Base-by-base conservation (phyloP, 1,140 invertebrate species). In the Bombus sibiricus region DNA sequence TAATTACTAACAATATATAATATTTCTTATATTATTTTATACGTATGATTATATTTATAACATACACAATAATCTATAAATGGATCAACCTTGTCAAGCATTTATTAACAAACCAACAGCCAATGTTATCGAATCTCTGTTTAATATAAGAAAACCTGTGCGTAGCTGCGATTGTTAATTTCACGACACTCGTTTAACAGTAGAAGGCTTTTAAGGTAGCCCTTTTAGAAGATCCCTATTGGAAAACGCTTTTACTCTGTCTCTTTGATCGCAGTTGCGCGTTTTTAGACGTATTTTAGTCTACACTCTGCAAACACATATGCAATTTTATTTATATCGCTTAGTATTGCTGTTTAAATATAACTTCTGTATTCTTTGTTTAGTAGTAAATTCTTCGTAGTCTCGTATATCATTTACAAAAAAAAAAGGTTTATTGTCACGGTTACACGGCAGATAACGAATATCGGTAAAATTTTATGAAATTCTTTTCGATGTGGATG, bases 91-190 rank as follows among this genome's bases (percentile, higher is more conserved):
- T 71, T 47, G 74, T 89, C 64, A 57, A 79, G 57, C 83, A 86
- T 88, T 90, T 90, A 88, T 91, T 89, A 90, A 83, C 91, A 92
- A 92, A 87, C 91, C 88, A 92, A 88, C 91, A 92, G 91, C 91
- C 90, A 92, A 92, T 92, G 77, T 89, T 59, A 77, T 83, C 81
- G 57, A 85, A 77, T 85, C 83, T 85, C 68, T 85, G 41, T 77
- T 79, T 78, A 22, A 10, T 75, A 57, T 66, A 81, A 74, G 47
- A 66, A 75, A 84, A 34, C 22, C 64, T n/a, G 59, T 37, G 88
- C 85, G 81, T 77, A 80, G 57, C 83, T 83, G 88, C 85, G 80
- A 86, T 87, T 83, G 43, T 81, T 76, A 3, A 34, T 62, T 37
- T 43, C 34, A 53, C 83, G 59, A 86, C 68, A 86, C 69, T 71